Evolutionary conservation across 2,888 invertebrate genomes (phyloP).

Genomic region (Dyspetes luteomarginatus): DNA sequence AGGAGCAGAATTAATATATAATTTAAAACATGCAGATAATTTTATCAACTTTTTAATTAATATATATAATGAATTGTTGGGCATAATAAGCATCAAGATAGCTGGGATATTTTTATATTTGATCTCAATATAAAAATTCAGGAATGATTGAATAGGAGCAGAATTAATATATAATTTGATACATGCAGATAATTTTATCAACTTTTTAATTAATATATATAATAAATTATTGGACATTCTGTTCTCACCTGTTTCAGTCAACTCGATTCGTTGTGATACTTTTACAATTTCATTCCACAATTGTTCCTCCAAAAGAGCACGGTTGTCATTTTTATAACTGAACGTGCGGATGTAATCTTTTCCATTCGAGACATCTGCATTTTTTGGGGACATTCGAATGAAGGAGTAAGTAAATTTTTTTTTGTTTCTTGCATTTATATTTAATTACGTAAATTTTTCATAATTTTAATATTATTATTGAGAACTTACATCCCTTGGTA

Average conservation of each 20-base stretch:
- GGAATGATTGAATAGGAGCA: neutral
- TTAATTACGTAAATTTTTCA: no score
- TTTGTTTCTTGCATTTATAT: no score
- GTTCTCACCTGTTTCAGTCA: constrained; percentile 61
- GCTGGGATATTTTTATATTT: neutral
- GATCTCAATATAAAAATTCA: neutral
- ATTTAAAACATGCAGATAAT: no score
- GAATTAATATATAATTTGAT: neutral
- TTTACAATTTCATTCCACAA: constrained; percentile 72
- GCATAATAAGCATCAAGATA: constrained; percentile 41
- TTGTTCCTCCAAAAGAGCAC: constrained; percentile 62
- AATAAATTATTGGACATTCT: constrained; percentile 50
- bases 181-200: constrained; percentile 9
- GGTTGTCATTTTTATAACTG: constrained; percentile 63
- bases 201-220: constrained; percentile 48
- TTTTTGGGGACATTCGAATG: neutral
- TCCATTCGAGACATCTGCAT: constrained; percentile 71
- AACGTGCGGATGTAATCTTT: constrained; percentile 71
- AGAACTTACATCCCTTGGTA: constrained; percentile 63
- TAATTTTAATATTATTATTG: neutral
- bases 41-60: no score
- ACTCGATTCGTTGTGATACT: constrained; percentile 51
- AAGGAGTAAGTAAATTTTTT: neutral
- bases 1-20: neutral
- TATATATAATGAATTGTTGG: no score